Evolutionary conservation across 2,113 vertebrate species (phyloP), one percentile per base, ranked within the genome.

Genomic region (Cettia cetti): DNA sequence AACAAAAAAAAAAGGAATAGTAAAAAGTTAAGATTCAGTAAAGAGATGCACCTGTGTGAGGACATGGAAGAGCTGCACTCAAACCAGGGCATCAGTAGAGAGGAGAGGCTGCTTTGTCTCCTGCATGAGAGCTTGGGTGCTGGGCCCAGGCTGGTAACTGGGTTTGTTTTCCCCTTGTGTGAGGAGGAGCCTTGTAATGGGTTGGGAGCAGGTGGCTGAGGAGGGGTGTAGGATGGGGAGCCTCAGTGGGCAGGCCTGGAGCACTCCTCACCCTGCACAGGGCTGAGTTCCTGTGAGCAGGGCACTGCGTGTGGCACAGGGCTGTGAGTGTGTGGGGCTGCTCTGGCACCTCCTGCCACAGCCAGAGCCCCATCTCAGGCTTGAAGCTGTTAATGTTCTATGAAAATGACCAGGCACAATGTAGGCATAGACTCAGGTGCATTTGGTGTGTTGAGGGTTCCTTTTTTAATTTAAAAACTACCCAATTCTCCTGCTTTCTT

Each of bases 1-100:
- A 40, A 40, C 39, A 56, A 7, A 56, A 23, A 50, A 37, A 60
- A 84, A 19, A n/a, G 3, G 12, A 56, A 39, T 15, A 49, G 45
- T 42, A 42, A 66, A 74, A 72, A 75, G 50, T 49, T 76, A 70
- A 68, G 18, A 71, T 89, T 80, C 53, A 81, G 47, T 59, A 83
- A 54, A 90, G 54, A 80, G 80, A 80, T 37, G 84, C 87, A 80
- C 68, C 84, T 80, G 40, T 91, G 39, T 81, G 77, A 82, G 81
- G 85, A 91, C 54, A 61, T 75, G 78, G 82, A 91, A 57, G 60
- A 94, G 90, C 82, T 94, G 59, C n/a, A 74, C 81, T 81, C 92
- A 84, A 70, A 69, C 19, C 72, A 65, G 0, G 33, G 81, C 60
- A 65, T 15, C 60, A 45, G 64, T 40, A n/a, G 82, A 86, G 84